These are phyloP conservation scores for Picathartes gymnocephalus DNA, from an alignment of 2,113 vertebrate species.

Conservation along the genomic window DNA sequence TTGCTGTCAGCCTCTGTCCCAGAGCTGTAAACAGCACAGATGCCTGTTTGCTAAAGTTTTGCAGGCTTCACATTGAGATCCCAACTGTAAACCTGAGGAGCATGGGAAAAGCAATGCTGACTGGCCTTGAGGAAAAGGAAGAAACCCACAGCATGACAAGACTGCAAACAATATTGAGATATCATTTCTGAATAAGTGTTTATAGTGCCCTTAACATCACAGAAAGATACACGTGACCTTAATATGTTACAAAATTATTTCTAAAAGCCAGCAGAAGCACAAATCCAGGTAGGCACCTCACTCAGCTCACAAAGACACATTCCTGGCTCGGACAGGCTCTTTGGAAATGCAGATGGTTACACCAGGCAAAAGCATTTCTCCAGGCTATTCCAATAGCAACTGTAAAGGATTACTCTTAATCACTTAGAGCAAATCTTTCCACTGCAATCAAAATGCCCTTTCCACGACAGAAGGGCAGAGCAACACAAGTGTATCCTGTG, in stretches of 20 bases:
- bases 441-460: not conserved
- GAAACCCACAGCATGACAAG: not conserved
- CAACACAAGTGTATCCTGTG: not conserved
- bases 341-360: fast-evolving
- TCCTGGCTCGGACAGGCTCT: fast-evolving
- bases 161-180: not conserved
- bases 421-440: not conserved
- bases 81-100: not conserved
- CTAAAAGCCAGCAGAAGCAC: not conserved
- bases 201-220: not conserved
- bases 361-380: not conserved
- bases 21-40: not conserved
- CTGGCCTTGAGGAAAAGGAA: not conserved
- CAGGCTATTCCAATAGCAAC: not conserved
- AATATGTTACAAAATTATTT: not conserved
- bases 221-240: not conserved
- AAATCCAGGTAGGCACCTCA: fast-evolving
- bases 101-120: not conserved
- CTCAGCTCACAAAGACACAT: not conserved
- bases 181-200: not conserved
- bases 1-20: not conserved
- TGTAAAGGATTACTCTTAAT: not conserved
- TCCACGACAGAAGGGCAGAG: not conserved
- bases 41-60: not conserved
- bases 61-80: not conserved